Evolutionary conservation across 2,888 invertebrate genomes (phyloP), one percentile per base, ranked within the genome.

Genomic region (Macrosoma leucophasiata): DNA sequence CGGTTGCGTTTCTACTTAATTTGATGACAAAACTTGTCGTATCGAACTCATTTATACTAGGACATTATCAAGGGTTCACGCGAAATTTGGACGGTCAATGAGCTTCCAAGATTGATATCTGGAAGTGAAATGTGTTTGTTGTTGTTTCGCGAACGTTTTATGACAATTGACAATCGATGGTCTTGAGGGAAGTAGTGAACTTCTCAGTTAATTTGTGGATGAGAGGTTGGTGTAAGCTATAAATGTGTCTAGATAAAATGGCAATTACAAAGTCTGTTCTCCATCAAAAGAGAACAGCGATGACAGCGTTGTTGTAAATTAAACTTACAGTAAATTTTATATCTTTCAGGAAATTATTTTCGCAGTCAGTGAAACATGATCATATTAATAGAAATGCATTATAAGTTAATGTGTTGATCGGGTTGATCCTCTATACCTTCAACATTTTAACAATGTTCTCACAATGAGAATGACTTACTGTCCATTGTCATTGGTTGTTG

Each of bases 21-120:
- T 79, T 81, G 74, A 79, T 77, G 69, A 68, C 59, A 61, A 72
- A 79, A 76, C 60, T 82, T 74, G 69, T 53, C 56, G 62, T 75
- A 78, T 76, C 68, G 55, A 61, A 62, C 60, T 75, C 75, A 76
- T 79, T 81, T 76, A 73, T 76, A 70, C 62, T 42, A 34, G 37
- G 55, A 56, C 55, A 58, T 62, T 72, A 74, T 70, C 66, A 54
- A 50, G 64, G 69, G 71, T 71, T 65, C 63, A 55, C 66, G 60
- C 62, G 54, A 55, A 55, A 40, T 53, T 53, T 48, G 51, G 41
- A 46, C 48, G 55, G 52, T 54, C 57, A 58, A 59, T 62, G 58
- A 50, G 54, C 44, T 46, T 46, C 40, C 47, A 50, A 65, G 67
- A 69, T 66, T 61, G 54, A 55, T 63, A 68, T 72, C 65, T 48